Percentiles rank a stretch among this genome's conserved stretches.
These are phyloP conservation scores for Dasypus novemcinctus DNA, from an alignment of 2,113 vertebrate genomes.

Conservation along the genomic window DNA sequence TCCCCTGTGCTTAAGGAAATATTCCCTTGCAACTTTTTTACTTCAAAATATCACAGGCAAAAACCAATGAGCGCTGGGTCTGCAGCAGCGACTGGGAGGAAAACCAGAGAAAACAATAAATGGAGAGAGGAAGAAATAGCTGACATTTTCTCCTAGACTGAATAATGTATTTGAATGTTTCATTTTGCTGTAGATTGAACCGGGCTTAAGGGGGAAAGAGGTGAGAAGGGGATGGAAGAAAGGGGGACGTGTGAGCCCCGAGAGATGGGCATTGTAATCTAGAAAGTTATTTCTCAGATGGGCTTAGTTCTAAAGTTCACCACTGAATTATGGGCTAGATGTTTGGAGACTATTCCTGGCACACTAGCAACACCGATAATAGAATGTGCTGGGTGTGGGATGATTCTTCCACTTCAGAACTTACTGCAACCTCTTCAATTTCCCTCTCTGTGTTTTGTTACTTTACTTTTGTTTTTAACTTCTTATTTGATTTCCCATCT, in stretches of 20 bases:
- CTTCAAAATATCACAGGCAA: slow-evolving; percentile 65
- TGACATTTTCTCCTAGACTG: slow-evolving; percentile 50
- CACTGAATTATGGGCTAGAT: slow-evolving; percentile 75
- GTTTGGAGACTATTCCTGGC: slow-evolving; percentile 54
- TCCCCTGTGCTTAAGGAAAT: slow-evolving; percentile 63
- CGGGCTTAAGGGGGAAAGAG: slow-evolving; percentile 26
- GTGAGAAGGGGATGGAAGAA: not conserved
- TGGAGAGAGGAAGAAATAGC: slow-evolving; percentile 52
- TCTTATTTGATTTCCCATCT: not conserved
- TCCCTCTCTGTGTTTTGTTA: not conserved
- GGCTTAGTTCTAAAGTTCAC: slow-evolving; percentile 71
- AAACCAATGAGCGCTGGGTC: slow-evolving; percentile 51
- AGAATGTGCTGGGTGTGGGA: not conserved
- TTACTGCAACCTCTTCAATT: not conserved
- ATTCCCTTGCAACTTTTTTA: slow-evolving; percentile 36
- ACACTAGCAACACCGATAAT: slow-evolving; percentile 4
- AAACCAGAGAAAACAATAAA: slow-evolving; percentile 75
- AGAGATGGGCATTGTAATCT: slow-evolving; percentile 73
- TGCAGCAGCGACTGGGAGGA: not conserved
- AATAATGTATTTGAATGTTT: slow-evolving; percentile 56
- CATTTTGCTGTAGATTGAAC: slow-evolving; percentile 63
- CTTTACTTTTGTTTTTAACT: not conserved
- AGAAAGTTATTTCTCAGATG: slow-evolving; percentile 75
- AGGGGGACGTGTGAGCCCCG: slow-evolving; percentile 43
- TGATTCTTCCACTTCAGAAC: not conserved